Base-by-base conservation (phyloP, 1,140 invertebrate genomes). In the Forficula auricularia region DNA sequence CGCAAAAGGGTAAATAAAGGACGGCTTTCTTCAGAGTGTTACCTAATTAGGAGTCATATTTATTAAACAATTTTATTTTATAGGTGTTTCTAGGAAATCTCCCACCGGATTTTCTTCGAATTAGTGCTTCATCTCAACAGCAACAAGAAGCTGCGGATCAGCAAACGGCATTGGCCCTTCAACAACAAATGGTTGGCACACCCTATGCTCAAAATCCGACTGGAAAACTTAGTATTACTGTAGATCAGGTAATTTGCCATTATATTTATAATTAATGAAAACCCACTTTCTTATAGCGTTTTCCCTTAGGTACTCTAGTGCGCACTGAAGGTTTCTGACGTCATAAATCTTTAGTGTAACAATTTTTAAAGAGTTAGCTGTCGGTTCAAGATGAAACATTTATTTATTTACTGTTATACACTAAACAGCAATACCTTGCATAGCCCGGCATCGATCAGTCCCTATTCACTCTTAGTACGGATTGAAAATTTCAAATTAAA, bases 71-170 rank as follows among this genome's bases (percentile, higher is more conserved):
- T 38, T 33, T 15, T 30, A 20, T 37, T 16, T 35, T 30, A 27
- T 36, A 81, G 79, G 77, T 76, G 3, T 68, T 88, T 51, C 54
- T 91, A 40, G 85, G 84, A 2, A 75, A 82, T 15, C 61, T 92
- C 6, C 82, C 88, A 3, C 61, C 70, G 36, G 80, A 84, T 54
- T 92, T 92, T 58, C 66, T 92, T 3, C 72, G 82, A 46, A 59
- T 83, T 42, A 60, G 69, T 20, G 59, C 67, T 4, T 60, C 62
- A 2, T 57, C 60, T 36, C 66, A 72, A 46, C 70, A 80, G 36
- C 72, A 75, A 49, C 77, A 82, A 56, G 69, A 77, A 53, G 70
- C 73, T 38, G 72, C 75, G n/a, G 82, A 89, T 63, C 72, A 79
- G 48, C 77, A 86, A 57, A 71, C 83, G 36, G 83, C 84, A 1